Evolutionary conservation across 2,113 vertebrate species (phyloP).

Genomic region (Aythya baeri): DNA sequence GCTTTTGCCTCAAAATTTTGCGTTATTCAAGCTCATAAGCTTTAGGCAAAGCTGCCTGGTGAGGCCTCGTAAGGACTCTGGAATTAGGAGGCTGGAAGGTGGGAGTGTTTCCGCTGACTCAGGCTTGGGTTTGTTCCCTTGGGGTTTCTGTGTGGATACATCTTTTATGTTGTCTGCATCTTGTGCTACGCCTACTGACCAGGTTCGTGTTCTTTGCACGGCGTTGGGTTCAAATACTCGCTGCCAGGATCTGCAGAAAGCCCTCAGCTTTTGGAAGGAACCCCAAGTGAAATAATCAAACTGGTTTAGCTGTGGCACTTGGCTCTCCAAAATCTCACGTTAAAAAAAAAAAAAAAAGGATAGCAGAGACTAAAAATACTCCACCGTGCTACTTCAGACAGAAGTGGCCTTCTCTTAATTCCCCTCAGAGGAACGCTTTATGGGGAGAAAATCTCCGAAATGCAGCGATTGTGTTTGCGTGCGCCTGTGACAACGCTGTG

Average conservation of each 20-base stretch:
- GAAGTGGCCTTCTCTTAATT: accelerated
- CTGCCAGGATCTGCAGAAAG: neutral
- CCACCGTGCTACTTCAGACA: neutral
- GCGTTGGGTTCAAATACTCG: neutral
- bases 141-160: accelerated
- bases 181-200: neutral
- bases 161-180: neutral
- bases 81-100: accelerated
- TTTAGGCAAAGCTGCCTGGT: neutral
- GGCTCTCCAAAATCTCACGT: neutral
- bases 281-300: neutral
- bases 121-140: accelerated
- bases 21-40: accelerated
- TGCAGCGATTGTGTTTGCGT: neutral
- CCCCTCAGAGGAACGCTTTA: accelerated
- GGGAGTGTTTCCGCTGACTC: neutral
- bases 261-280: neutral
- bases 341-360: neutral
- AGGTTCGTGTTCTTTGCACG: neutral
- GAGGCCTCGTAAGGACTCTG: neutral
- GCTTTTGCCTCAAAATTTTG: neutral
- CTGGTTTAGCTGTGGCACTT: no score
- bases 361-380: neutral
- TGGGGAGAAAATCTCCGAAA: neutral
- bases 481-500: neutral